A percentile compares a stretch with the other conserved stretches of the same genome.
These are phyloP conservation scores for Cherax destructor DNA, from an alignment of 1,140 invertebrate genomes.

Conservation along the genomic window DNA sequence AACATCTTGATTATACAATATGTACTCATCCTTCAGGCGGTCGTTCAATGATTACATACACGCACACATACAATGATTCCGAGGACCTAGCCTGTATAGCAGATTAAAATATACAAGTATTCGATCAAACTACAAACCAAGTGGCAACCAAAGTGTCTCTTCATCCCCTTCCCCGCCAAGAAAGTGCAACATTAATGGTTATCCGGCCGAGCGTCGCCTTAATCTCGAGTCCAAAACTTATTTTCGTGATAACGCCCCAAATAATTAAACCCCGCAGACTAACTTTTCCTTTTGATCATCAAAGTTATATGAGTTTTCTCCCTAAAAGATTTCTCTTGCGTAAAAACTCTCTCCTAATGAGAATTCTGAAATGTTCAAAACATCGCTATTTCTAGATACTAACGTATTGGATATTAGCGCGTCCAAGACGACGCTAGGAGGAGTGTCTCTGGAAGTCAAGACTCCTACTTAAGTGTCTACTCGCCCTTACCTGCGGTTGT, in stretches of 20 bases:
- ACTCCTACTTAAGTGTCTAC: not conserved
- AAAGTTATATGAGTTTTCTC: conserved; percentile 71
- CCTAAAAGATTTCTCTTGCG: conserved; percentile 67
- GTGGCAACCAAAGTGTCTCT: not conserved
- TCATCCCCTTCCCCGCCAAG: not conserved
- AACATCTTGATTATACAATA: too few relatives aligned
- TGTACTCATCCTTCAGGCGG: too few relatives aligned
- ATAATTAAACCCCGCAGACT: conserved; percentile 70
- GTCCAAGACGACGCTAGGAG: not conserved
- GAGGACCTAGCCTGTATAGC: too few relatives aligned
- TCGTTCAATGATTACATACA: too few relatives aligned
- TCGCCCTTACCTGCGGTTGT: not conserved
- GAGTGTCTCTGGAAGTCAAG: not conserved
- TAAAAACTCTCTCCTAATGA: conserved; percentile 67
- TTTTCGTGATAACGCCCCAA: conserved; percentile 68
- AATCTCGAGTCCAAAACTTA: conserved; percentile 64
- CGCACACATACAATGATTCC: too few relatives aligned
- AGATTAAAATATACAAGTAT: not conserved
- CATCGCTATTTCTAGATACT: conserved; percentile 60
- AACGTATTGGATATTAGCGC: conserved; percentile 52
- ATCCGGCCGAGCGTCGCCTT: conserved; percentile 50
- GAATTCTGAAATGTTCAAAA: conserved; percentile 70
- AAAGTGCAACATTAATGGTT: conserved; percentile 55
- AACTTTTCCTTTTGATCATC: conserved; percentile 71
- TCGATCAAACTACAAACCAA: not conserved